A percentile compares a stretch with the other conserved stretches of the same genome.
Evolutionary conservation across 37 sponge, comb jelly and placozoan genomes (phyloP).

Genomic region (Beroe forskalii): DNA sequence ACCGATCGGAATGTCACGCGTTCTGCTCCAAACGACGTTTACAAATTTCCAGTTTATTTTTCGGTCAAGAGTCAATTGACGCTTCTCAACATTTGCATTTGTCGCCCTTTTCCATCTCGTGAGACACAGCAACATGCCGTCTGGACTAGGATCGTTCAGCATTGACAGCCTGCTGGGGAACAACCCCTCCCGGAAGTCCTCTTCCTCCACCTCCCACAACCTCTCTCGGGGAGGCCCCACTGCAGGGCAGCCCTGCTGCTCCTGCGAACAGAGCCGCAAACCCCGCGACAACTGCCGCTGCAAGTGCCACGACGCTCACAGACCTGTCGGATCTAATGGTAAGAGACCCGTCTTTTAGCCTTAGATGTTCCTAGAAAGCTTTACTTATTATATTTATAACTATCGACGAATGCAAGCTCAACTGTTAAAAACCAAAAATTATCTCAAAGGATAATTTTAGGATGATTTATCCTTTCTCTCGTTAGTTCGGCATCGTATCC

Average conservation of each 20-base stretch:
- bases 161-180: background rate
- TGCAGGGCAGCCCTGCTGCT: background rate
- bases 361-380: too few species aligned
- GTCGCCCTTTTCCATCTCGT: too few species aligned
- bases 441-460: too few species aligned
- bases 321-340: background rate
- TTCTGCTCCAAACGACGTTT: background rate
- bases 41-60: background rate
- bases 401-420: too few species aligned
- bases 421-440: too few species aligned
- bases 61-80: background rate
- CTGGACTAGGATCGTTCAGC: background rate
- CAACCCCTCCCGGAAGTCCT: background rate
- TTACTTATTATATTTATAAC: too few species aligned
- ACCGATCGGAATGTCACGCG: background rate
- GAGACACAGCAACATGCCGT: background rate
- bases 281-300: background rate
- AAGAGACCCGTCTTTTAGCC: too few species aligned
- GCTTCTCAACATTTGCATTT: background rate
- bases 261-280: background rate
- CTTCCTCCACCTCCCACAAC: background rate
- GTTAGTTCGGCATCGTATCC: too few species aligned
- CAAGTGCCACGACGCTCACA: background rate
- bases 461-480: too few species aligned
- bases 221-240: background rate